Evolutionary conservation across 2,888 invertebrate genomes (phyloP), one percentile per base, ranked within the genome.

Genomic region (Clusia tigrina): DNA sequence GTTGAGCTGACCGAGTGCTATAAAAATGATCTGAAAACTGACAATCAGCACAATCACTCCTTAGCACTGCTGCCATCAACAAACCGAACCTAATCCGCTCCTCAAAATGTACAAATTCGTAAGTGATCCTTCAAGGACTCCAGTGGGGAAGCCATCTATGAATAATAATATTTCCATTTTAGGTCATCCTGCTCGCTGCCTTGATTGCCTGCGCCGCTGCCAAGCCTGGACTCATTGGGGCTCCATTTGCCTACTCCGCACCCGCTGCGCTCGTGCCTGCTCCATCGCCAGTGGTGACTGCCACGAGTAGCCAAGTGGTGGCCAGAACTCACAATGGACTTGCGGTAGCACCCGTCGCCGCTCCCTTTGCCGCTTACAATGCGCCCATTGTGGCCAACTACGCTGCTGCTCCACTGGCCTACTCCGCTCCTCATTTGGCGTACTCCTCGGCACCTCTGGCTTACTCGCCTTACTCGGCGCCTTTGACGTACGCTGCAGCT

Each of bases 311-410:
- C 52, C 78, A 78, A 67, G 71, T 72, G 61, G 48, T 78, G 64
- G 76, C 77, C 20, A 67, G 78, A 18, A 78, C 78, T 59, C 72
- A 69, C 69, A 78, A 78, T 70, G 74, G 76, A 0, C 71, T 76
- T 26, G 76, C 76, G 0, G 37, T 69, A 2, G 71, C 72, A n/a
- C 76, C 77, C 2, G 37, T 58, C 17, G 63, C 63, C 18, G 37
- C 46, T 10, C 32, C 59, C 25, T 9, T 67, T 6, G 59, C 63
- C 23, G 67, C 67, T 26, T 69, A 42, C 53, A 32, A 26, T n/a
- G 58, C 58, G 1, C 69, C 54, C 17, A 25, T 62, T 12, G 57
- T 62, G 12, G 57, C 66, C 52, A 58, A 48, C 55, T 64, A 66
- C 22, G 38, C 63, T 22, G 53, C 52, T 51, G 54, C 64, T 18